Evolutionary conservation across 2,888 invertebrate species (phyloP), one percentile per base, ranked within the genome.

Genomic region (Bellardia bayeri): DNA sequence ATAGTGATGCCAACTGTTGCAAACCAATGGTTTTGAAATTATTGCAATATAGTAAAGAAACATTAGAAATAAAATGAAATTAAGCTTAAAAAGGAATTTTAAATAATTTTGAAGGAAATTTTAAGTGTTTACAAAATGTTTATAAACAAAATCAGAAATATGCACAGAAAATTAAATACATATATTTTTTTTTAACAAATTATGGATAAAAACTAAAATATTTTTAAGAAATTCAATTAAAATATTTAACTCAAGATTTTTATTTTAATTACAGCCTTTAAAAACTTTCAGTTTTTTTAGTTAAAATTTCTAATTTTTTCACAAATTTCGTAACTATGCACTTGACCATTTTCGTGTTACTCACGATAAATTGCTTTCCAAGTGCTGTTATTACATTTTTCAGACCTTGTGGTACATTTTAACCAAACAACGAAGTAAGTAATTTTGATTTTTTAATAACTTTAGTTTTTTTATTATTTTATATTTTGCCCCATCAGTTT

Each of bases 321-420:
- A 11, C 13, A 49, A 37, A 16, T 37, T 13, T 40, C 61, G 0
- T 11, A 4, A 64, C 23, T 9, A 66, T 54, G 23, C 64, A 9
- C 66, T 76, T 76, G 42, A 66, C 40, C 40, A 54, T 54, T 66
- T 66, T 54, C 54, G 14, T 61, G 5, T 16, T 16, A 6, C 13
- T 23, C 49, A 61, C 66, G 23, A 54, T 54, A 76, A 66, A 54
- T 23, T 66, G 40, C 11, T 42, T 6, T 64, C 23, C 37, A 76
- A 64, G 51, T 51, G 63, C 16, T 33, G 16, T n/a, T 56, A 9
- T 56, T 56, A 13, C 8, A 58, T 45, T 54, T 13, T 2, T 42
- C 40, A 51, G 64, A 54, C 40, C 54, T 66, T 49, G 76, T 33
- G n/a, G 30, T n/a, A 45, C 58, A 58, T 49, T 75, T 75, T 23